Base-by-base conservation (phyloP, 2,797 vertebrate species). In the Spondyliosoma cantharus region DNA sequence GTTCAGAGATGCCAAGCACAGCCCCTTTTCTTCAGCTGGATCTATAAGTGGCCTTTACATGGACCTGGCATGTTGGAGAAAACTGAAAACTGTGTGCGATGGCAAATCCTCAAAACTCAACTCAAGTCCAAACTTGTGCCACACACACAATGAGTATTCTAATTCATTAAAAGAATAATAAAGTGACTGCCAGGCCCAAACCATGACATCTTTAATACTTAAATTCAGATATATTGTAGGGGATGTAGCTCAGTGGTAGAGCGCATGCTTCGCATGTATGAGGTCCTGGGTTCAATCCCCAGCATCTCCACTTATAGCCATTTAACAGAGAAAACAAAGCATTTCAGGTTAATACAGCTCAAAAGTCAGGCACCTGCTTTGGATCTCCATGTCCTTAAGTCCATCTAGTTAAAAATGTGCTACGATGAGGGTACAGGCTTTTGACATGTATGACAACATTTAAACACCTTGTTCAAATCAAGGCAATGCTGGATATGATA, bases 231-330 rank as follows among this genome's bases (percentile, higher is more conserved):
- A 32, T 32, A 6, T 8, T 32, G 2, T 1, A 54, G 76, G 72
- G 76, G 71, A 63, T 80, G 67, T 75, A 79, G 76, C 71, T 79
- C 76, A 71, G 76, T 79, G 71, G 53, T 74, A 78, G 70, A 78
- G 76, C 4, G 53, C 59, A n/a, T 76, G 54, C 71, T 76, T 82
- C 1, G 54, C 71, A 72, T 69, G 46, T 71, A 69, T 74, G 66
- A 59, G 57, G 65, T 76, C 71, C 49, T 60, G 37, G 37, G 37
- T 37, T 37, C 37, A 37, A 37, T 37, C 37, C 37, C 62, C 45
- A 57, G 48, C 19, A 66, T 71, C 48, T 60, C 49, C 49, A 66
- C 20, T 62, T 68, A 7, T 50, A 50, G 37, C 37, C 9, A 11
- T 9, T 11, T 37, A 37, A 14, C 4, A 8, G 49, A 20, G 50